Evolutionary conservation across 2,113 vertebrate genomes (phyloP).

Genomic region (Toxotes chatareus): DNA sequence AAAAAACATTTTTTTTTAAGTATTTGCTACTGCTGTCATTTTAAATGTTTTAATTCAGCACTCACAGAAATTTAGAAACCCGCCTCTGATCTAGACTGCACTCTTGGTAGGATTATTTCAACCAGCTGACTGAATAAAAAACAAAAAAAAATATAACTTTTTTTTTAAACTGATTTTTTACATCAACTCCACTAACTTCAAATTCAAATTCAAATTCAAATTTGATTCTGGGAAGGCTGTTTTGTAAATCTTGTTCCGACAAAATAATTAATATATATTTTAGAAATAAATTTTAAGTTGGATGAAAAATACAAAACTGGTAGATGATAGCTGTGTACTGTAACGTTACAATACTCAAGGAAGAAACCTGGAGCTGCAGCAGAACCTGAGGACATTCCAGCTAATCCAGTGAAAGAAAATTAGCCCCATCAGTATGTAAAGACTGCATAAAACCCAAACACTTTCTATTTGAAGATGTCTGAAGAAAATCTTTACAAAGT

Average conservation of each 20-base stretch:
- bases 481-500: constrained; percentile 22
- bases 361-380: background rate
- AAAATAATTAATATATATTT: background rate
- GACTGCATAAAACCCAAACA: constrained; percentile 14
- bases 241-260: background rate
- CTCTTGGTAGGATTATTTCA: constrained; percentile 19
- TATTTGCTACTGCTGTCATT: constrained; percentile 4
- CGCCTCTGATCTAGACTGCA: background rate
- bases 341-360: background rate
- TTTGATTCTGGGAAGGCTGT: background rate
- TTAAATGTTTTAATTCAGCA: constrained; percentile 6
- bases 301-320: background rate
- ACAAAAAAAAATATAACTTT: background rate
- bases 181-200: background rate
- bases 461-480: constrained; percentile 19
- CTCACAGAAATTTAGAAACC: constrained; percentile 7
- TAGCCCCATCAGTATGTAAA: constrained; percentile 13
- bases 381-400: background rate
- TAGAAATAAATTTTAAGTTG: background rate
- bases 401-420: background rate
- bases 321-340: background rate
- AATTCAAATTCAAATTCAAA: background rate
- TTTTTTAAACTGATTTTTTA: background rate
- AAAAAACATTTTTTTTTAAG: no score
- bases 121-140: constrained; percentile 4